Conservation (phyloP, 1,140 invertebrate species). For the Brachionus plicatilis region DNA sequence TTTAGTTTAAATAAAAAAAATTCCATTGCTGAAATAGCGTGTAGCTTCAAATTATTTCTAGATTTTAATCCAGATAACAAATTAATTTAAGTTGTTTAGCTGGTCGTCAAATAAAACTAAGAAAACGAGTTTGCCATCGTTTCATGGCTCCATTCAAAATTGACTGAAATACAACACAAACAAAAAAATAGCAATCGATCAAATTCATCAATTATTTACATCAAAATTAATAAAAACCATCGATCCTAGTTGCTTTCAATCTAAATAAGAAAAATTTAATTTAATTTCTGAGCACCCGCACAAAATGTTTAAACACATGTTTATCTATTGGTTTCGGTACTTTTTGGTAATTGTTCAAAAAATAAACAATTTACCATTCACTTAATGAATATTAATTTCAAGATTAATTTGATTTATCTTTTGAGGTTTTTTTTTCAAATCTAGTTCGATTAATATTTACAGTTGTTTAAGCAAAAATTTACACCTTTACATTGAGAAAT, state of each 20-base stretch:
- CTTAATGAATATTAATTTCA: slow-evolving; percentile 23
- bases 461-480: not conserved
- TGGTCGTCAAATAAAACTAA: not conserved
- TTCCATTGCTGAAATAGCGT: too few species aligned
- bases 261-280: not conserved
- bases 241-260: not conserved
- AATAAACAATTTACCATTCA: slow-evolving; percentile 11
- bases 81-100: not conserved
- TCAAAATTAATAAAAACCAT: not conserved
- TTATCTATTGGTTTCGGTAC: slow-evolving; percentile 13
- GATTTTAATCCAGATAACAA: not conserved
- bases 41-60: too few species aligned
- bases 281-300: not conserved
- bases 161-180: not conserved
- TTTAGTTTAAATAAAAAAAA: too few species aligned
- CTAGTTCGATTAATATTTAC: not conserved
- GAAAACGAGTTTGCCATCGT: not conserved
- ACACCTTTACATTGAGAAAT: not conserved
- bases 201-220: not conserved
- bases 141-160: not conserved
- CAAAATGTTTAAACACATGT: slow-evolving; percentile 13
- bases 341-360: slow-evolving; percentile 7
- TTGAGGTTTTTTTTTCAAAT: not conserved
- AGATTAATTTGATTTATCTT: not conserved
- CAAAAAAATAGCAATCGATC: not conserved